These are phyloP conservation scores for Eupeodes corollae DNA, from an alignment of 1,140 invertebrate genomes.

Conservation along the genomic window DNA sequence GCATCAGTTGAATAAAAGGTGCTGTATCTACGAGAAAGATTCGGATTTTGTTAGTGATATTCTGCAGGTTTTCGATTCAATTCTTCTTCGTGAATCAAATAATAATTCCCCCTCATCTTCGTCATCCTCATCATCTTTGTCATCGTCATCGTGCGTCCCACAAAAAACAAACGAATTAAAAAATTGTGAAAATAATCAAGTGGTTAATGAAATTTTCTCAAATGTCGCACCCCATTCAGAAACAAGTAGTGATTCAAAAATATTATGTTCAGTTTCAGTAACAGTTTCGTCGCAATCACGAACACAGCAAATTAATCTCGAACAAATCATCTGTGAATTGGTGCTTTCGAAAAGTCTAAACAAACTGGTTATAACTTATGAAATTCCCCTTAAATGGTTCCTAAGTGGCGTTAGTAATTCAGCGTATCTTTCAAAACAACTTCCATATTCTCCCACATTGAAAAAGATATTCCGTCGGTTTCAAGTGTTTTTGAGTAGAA, in stretches of 20 bases:
- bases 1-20: background rate
- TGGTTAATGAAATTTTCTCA: too few species aligned
- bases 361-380: slow-evolving; percentile 20
- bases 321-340: background rate
- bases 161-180: too few species aligned
- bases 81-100: background rate
- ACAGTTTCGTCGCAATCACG: background rate
- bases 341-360: slow-evolving; percentile 7
- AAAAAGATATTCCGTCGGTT: too few species aligned
- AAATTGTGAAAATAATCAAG: too few species aligned
- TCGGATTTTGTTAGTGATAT: slow-evolving; percentile 2
- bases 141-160: too few species aligned
- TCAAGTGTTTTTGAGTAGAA: too few species aligned
- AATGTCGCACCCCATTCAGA: too few species aligned
- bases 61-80: slow-evolving; percentile 2
- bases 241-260: too few species aligned
- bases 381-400: slow-evolving; percentile 16
- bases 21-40: slow-evolving; percentile 1
- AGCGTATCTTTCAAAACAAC: too few species aligned
- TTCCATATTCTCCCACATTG: too few species aligned
- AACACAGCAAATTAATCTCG: background rate
- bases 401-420: slow-evolving; percentile 1
- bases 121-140: background rate
- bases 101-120: background rate
- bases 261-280: background rate